Conservation (phyloP, 2,113 vertebrate species). For the Connochaetes taurinus region DNA sequence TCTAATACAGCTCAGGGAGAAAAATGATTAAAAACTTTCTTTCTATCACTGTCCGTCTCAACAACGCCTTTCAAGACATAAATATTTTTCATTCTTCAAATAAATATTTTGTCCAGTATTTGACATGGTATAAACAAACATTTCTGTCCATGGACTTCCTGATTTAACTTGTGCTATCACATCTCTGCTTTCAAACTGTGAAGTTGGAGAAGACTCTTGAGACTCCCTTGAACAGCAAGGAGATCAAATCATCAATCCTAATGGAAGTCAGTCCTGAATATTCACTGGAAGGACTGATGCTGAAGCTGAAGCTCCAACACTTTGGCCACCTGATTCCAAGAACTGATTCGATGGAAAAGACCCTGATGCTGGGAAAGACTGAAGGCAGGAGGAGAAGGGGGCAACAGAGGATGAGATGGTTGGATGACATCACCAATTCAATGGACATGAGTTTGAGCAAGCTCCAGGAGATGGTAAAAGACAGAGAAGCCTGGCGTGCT, state of each 20-base stretch:
- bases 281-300: background rate
- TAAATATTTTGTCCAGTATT: conserved; percentile 63
- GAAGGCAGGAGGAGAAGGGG: background rate
- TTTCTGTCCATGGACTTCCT: background rate
- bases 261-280: background rate
- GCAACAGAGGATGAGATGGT: background rate
- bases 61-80: conserved; percentile 43
- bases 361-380: background rate
- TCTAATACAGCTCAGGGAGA: background rate
- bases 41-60: conserved; percentile 26
- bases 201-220: background rate
- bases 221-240: background rate
- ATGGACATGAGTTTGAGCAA: background rate
- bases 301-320: background rate
- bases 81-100: conserved; percentile 47
- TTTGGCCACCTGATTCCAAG: background rate
- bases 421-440: background rate
- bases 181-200: background rate
- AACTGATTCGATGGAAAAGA: background rate
- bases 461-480: background rate
- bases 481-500: background rate
- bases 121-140: conserved; percentile 39
- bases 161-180: background rate
- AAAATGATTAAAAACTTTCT: conserved; percentile 15
- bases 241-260: background rate